Conservation (phyloP, 2,888 invertebrate species). For the Latrodectus elegans region DNA sequence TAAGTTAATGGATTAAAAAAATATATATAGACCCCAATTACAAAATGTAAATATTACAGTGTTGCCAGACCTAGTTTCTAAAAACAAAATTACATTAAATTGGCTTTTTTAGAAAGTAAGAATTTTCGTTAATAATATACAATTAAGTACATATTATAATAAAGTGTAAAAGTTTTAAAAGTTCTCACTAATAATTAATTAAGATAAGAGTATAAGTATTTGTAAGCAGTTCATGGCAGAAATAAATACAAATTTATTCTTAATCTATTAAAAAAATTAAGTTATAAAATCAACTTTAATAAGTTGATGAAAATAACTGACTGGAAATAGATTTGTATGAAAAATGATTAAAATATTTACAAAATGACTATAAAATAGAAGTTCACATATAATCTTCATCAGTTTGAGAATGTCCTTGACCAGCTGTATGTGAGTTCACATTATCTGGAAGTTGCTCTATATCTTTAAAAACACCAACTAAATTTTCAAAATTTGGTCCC, state of each 20-base stretch:
- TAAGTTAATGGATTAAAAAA: not conserved
- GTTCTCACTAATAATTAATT: no score
- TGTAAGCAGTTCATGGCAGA: no score
- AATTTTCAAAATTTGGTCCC: constrained; percentile 96
- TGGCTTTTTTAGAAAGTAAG: not conserved
- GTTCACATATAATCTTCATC: constrained; percentile 68
- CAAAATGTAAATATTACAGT: constrained; percentile 3
- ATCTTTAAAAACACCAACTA: constrained; percentile 96
- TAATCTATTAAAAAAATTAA: not conserved
- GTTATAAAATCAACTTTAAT: not conserved
- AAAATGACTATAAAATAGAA: constrained; percentile 57
- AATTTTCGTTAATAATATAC: no score
- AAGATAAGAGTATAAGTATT: no score
- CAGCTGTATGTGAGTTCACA: constrained; percentile 51
- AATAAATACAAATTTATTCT: not conserved
- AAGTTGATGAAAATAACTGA: not conserved
- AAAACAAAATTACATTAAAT: not conserved
- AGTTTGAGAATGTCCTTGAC: constrained; percentile 65
- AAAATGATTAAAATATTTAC: constrained; percentile 43
- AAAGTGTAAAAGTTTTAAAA: no score
- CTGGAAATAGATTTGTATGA: not conserved
- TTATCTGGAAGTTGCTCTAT: constrained; percentile 93
- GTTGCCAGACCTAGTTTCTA: not conserved
- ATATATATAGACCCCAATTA: constrained; percentile 4
- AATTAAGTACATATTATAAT: no score